Evolutionary conservation across 2,888 invertebrate species (phyloP).

Genomic region (Schizaphis graminum): DNA sequence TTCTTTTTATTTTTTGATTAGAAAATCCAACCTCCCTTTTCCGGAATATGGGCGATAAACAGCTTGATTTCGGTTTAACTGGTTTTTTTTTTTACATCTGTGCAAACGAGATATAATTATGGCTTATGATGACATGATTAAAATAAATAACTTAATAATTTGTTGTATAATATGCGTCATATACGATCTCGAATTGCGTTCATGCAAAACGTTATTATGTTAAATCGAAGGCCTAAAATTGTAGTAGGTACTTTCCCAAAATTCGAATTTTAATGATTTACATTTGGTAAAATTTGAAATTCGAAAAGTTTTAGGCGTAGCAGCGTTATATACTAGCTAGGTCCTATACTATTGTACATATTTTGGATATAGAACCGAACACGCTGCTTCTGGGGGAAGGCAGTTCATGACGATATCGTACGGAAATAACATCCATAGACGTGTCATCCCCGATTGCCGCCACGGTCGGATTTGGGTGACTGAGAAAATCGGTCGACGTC

Average conservation of each 20-base stretch:
- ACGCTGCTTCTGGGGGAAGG: not conserved
- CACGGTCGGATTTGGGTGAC: not conserved
- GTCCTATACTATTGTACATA: not conserved
- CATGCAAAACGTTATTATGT: not conserved
- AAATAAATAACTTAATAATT: not conserved
- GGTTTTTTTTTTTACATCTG: not conserved
- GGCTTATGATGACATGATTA: not conserved
- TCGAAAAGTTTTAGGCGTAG: not conserved
- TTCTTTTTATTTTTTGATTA: not conserved
- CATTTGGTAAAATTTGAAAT: not conserved
- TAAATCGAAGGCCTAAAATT: not conserved
- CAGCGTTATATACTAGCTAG: not conserved
- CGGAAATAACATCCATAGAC: conserved; percentile 2
- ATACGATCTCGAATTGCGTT: not conserved
- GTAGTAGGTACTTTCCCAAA: not conserved
- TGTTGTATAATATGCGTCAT: not conserved
- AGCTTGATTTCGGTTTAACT: not conserved
- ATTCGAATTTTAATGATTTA: not conserved
- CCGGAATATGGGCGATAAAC: not conserved
- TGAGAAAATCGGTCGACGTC: not conserved
- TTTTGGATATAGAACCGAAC: not conserved
- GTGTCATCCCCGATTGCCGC: not conserved
- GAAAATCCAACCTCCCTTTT: accelerated
- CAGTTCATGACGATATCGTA: not conserved
- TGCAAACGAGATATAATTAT: not conserved